Conservation (phyloP, 1,140 invertebrate genomes). For the Dinothrombium tinctorium region DNA sequence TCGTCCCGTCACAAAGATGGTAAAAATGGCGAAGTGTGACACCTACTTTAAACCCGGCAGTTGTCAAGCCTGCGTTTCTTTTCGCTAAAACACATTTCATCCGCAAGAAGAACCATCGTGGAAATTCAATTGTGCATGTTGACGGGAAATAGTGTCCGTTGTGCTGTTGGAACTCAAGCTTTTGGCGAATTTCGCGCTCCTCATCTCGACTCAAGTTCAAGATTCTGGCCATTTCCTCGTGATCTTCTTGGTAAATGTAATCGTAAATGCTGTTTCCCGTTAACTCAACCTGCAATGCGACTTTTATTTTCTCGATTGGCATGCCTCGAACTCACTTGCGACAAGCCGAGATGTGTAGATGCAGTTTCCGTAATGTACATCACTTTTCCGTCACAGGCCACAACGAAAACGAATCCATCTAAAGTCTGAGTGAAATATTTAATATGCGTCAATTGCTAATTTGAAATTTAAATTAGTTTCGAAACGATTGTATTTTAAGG, state of each 20-base stretch:
- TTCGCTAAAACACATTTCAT: constrained; percentile 97
- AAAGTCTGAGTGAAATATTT: constrained; percentile 38
- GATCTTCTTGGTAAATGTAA: constrained; percentile 81
- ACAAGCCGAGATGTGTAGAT: constrained; percentile 81
- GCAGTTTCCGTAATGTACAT: constrained; percentile 98
- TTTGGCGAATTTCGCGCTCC: not conserved
- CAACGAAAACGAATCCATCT: constrained; percentile 91
- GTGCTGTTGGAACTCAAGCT: not conserved
- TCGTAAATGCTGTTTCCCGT: constrained; percentile 95
- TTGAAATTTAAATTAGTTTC: constrained; percentile 10
- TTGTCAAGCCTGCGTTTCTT: constrained; percentile 79
- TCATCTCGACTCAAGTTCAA: constrained; percentile 21
- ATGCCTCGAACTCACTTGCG: constrained; percentile 44
- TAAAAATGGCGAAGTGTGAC: not conserved
- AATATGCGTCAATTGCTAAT: too few relatives aligned
- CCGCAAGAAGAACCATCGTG: constrained; percentile 53
- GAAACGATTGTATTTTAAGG: constrained; percentile 2
- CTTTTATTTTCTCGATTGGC: not conserved
- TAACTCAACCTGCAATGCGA: constrained; percentile 54
- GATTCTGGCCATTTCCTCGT: constrained; percentile 77
- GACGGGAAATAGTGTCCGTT: not conserved
- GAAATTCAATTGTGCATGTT: not conserved
- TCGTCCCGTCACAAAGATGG: not conserved
- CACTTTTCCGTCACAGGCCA: constrained; percentile 90
- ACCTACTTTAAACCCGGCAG: constrained; percentile 74